phyloP scores from a whole-genome alignment of 2,888 invertebrate genomes.

The Liodrosophila aerea region DNA sequence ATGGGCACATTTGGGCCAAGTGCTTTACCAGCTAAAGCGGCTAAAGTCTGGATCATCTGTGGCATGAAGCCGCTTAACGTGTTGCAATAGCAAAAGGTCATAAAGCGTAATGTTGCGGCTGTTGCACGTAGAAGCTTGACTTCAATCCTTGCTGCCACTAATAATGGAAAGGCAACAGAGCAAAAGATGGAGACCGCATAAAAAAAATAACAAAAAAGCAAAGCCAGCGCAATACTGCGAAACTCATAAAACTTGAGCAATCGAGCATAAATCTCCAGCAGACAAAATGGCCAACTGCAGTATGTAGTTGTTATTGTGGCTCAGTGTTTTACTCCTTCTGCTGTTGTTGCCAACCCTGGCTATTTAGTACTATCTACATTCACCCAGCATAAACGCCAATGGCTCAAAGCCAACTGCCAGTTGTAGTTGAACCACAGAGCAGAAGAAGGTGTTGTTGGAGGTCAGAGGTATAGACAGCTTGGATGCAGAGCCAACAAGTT shows the following conservation, averaged over 20 bases:
- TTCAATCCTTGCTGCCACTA: conserved; percentile 44
- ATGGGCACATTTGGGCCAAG: conserved; percentile 11
- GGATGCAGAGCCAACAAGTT: conserved; percentile 4
- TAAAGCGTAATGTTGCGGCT: conserved; percentile 28
- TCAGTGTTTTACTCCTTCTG: too few species aligned
- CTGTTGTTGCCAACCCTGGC: conserved; percentile 7
- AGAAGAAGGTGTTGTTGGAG: background rate
- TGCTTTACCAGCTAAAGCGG: conserved; percentile 3
- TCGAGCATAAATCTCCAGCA: conserved; percentile 67
- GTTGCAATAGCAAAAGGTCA: conserved; percentile 38
- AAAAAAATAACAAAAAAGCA: conserved; percentile 25
- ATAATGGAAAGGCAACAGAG: conserved; percentile 40
- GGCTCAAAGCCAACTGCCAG: conserved; percentile 27
- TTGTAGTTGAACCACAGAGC: background rate
- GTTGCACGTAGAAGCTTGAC: conserved; percentile 36
- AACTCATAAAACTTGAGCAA: conserved; percentile 65
- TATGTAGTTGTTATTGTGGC: conserved; percentile 22
- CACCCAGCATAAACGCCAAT: conserved; percentile 60
- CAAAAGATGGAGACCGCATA: background rate
- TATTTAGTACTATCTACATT: conserved; percentile 27
- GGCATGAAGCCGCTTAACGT: conserved; percentile 23
- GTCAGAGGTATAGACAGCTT: conserved; percentile 14
- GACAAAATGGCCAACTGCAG: conserved; percentile 75
- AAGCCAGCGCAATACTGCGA: conserved; percentile 36
- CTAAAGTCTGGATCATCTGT: conserved; percentile 26